Conservation (phyloP, 2,797 vertebrate species). For the Vireo griseus region DNA sequence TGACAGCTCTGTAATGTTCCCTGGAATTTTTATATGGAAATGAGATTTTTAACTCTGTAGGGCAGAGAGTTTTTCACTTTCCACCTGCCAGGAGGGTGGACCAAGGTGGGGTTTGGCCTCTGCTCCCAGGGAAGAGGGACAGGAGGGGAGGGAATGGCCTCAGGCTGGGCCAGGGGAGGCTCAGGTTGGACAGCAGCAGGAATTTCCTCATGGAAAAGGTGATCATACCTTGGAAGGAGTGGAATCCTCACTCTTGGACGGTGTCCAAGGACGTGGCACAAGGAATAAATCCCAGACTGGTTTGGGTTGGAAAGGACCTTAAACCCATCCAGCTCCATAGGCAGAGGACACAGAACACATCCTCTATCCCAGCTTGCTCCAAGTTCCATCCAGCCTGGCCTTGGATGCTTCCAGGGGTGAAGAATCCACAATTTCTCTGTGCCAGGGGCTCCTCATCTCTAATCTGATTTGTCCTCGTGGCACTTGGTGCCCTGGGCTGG, state of each 20-base stretch:
- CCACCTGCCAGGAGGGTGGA: not conserved
- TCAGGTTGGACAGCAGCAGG: not conserved
- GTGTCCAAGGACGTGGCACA: not conserved
- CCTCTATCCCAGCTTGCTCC: not conserved
- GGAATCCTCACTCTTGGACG: not conserved
- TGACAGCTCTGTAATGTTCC: conserved; percentile 11
- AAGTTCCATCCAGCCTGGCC: not conserved
- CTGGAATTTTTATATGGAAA: conserved; percentile 19
- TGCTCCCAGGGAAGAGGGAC: not conserved
- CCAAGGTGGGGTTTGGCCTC: not conserved
- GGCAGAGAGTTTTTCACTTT: not conserved
- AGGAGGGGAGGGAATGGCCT: not conserved
- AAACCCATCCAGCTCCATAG: not conserved
- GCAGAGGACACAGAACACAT: not conserved
- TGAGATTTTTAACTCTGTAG: not conserved
- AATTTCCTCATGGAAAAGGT: not conserved
- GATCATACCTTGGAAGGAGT: accelerated
- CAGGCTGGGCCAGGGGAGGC: not conserved
- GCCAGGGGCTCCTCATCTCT: not conserved
- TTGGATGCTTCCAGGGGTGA: not conserved
- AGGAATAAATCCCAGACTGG: not conserved
- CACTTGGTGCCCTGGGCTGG: not conserved
- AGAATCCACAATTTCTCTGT: not conserved
- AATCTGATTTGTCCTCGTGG: not conserved
- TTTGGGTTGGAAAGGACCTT: not conserved